A percentile compares a stretch with the other conserved stretches of the same genome.
phyloP scores from a whole-genome alignment of 2,888 invertebrate genomes.

The Synergus japonicus region DNA sequence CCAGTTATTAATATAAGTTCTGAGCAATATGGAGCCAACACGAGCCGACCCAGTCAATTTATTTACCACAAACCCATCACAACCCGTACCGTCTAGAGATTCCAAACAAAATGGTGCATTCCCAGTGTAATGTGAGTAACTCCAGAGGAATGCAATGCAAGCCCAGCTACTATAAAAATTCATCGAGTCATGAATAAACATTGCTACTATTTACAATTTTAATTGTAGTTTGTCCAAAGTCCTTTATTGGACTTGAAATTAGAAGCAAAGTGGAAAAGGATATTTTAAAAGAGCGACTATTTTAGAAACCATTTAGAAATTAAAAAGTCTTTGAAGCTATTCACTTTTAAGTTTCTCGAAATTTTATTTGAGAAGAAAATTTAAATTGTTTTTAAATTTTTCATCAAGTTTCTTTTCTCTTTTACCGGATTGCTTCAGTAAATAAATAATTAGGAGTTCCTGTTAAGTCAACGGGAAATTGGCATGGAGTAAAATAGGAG shows the following conservation, averaged over 20 bases:
- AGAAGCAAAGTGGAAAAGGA: no score
- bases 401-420: not conserved
- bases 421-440: not conserved
- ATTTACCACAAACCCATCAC: not conserved
- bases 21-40: slow-evolving; percentile 19
- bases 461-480: not conserved
- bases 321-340: no score
- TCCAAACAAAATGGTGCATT: slow-evolving; percentile 34
- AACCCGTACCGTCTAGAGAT: slow-evolving; percentile 1
- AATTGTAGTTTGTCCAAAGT: slow-evolving; percentile 8
- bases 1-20: slow-evolving; percentile 34
- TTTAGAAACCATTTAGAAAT: no score
- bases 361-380: no score
- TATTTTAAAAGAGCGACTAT: no score
- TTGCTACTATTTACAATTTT: slow-evolving; percentile 5
- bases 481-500: not conserved
- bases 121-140: slow-evolving; percentile 25
- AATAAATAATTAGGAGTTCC: not conserved
- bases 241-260: not conserved
- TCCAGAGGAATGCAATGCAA: slow-evolving; percentile 4
- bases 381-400: no score
- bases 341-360: no score
- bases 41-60: slow-evolving; percentile 30
- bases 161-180: not conserved
- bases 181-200: slow-evolving; percentile 22